Evolutionary conservation across 37 sponge, comb jelly and placozoan species (phyloP).

Genomic region (Ianthella basta): DNA sequence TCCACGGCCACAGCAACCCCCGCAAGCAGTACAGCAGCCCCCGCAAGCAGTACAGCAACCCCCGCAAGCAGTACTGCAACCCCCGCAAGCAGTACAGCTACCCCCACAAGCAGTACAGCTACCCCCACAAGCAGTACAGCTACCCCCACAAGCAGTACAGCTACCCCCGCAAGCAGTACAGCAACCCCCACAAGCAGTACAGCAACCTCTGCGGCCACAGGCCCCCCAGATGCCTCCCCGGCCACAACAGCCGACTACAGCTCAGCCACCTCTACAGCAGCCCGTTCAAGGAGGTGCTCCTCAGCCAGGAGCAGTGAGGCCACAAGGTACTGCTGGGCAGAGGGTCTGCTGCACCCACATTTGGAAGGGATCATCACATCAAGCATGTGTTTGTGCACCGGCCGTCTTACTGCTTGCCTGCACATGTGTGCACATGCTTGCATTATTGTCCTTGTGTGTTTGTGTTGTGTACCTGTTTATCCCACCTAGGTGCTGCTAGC

Average conservation of each 20-base stretch:
- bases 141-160: not conserved
- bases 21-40: not conserved
- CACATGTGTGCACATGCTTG: too few relatives aligned
- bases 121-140: not conserved
- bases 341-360: not conserved
- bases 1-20: conserved; percentile 7
- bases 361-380: too few relatives aligned
- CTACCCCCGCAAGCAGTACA: not conserved
- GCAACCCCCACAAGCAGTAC: not conserved
- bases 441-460: not conserved
- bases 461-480: not conserved
- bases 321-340: not conserved
- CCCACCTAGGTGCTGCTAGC: not conserved
- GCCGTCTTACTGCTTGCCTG: too few relatives aligned
- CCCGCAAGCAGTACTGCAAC: too few relatives aligned
- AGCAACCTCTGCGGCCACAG: not conserved
- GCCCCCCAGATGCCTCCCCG: conserved; percentile 1
- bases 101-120: not conserved
- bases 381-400: too few relatives aligned
- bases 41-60: not conserved
- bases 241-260: not conserved
- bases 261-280: not conserved
- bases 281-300: not conserved
- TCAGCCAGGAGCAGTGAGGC: not conserved
- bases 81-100: not conserved